phyloP scores from a whole-genome alignment of 2,888 invertebrate genomes.

The Hymenopus coronatus region DNA sequence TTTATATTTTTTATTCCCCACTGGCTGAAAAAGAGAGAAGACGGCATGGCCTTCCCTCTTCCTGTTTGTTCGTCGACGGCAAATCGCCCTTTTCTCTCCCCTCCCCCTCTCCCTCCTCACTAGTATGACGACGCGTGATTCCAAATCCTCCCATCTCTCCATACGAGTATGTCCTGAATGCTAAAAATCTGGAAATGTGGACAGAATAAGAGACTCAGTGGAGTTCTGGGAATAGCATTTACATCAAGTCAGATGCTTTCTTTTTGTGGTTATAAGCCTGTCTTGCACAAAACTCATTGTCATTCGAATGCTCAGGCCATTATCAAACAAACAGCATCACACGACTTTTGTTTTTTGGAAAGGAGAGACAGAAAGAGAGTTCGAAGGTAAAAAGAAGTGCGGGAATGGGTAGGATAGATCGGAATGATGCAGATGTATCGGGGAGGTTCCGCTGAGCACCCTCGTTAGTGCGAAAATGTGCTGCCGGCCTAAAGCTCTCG shows the following conservation, averaged over 20 bases:
- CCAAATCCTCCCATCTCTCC: background rate
- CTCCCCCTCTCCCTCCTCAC: background rate
- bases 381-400: no score
- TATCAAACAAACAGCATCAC: no score
- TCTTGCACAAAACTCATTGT: no score
- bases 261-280: no score
- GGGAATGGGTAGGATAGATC: no score
- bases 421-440: no score
- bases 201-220: background rate
- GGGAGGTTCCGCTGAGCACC: no score
- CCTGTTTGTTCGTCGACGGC: background rate
- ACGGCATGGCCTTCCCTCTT: background rate
- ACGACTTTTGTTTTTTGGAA: no score
- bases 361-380: no score
- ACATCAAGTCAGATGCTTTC: background rate
- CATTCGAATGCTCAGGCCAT: no score
- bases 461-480: no score
- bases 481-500: no score
- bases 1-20: background rate
- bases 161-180: background rate
- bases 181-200: background rate
- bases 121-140: background rate
- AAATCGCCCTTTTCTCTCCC: background rate
- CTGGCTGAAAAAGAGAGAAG: background rate
- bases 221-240: background rate